phyloP scores from a whole-genome alignment of 2,888 invertebrate species.

The Sinelater perroti region DNA sequence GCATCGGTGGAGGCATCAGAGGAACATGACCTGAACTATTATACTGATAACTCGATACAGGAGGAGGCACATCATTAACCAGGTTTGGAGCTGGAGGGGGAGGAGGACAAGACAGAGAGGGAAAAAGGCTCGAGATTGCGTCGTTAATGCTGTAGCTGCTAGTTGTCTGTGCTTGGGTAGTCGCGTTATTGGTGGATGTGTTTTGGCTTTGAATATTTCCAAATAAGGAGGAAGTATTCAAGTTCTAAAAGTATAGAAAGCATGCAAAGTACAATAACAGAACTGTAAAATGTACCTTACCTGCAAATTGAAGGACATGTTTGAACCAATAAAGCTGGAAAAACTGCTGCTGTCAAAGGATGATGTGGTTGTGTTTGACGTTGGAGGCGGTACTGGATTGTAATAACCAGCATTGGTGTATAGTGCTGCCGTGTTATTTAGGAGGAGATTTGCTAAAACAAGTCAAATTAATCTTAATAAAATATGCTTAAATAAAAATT shows the following conservation, averaged over 20 bases:
- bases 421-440: constrained; percentile 10
- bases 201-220: constrained; percentile 18
- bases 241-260: constrained; percentile 30
- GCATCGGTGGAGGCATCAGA: constrained; percentile 66
- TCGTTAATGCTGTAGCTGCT: constrained; percentile 19
- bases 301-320: constrained; percentile 67
- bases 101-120: constrained; percentile 62
- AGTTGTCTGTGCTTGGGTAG: constrained; percentile 22
- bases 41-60: constrained; percentile 37
- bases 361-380: constrained; percentile 39
- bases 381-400: constrained; percentile 58
- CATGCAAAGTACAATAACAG: too few relatives aligned
- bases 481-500: too few relatives aligned
- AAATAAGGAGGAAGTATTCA: constrained; percentile 34
- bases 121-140: constrained; percentile 48
- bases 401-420: constrained; percentile 61
- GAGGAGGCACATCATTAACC: constrained; percentile 34
- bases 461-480: too few relatives aligned
- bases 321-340: constrained; percentile 71
- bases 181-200: constrained; percentile 6
- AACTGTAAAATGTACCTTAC: constrained; percentile 45
- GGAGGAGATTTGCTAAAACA: too few relatives aligned
- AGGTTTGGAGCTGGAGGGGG: constrained; percentile 53
- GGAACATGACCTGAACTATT: constrained; percentile 58
- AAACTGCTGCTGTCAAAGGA: constrained; percentile 64